These are phyloP conservation scores for Chymomyza amoena DNA, from an alignment of 2,888 invertebrate species.

Conservation along the genomic window DNA sequence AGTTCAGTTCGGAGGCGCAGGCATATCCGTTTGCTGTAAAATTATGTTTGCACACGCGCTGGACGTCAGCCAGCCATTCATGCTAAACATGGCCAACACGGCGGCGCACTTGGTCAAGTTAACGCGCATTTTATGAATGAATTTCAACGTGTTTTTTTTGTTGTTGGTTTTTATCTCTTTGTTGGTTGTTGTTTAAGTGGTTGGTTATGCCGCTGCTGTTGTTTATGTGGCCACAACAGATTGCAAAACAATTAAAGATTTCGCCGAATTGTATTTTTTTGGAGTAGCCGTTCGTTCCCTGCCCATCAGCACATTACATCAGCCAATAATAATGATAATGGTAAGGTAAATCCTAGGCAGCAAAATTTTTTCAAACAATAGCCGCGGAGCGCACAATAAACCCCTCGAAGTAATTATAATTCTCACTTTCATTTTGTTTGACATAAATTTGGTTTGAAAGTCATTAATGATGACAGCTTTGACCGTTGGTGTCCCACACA, in stretches of 20 bases:
- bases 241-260: not conserved
- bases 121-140: conserved; percentile 60
- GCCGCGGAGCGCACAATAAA: no score
- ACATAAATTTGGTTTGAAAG: conserved; percentile 31
- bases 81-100: conserved; percentile 49
- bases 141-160: conserved; percentile 35
- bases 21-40: conserved; percentile 4
- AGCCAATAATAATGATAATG: conserved; percentile 8
- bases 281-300: not conserved
- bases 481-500: conserved; percentile 39
- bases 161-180: conserved; percentile 11
- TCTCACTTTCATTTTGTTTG: conserved; percentile 61
- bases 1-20: conserved; percentile 36
- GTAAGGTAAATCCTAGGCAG: conserved; percentile 16
- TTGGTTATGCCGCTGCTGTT: conserved; percentile 6
- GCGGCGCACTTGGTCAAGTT: not conserved
- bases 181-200: conserved; percentile 1
- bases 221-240: conserved; percentile 11
- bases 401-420: conserved; percentile 9
- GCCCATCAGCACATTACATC: not conserved
- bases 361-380: not conserved
- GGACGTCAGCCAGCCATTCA: conserved; percentile 57
- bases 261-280: conserved; percentile 18
- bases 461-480: conserved; percentile 10
- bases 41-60: conserved; percentile 58